Evolutionary conservation across 2,888 invertebrate genomes (phyloP).

Genomic region (Pristionchus exspectatus): DNA sequence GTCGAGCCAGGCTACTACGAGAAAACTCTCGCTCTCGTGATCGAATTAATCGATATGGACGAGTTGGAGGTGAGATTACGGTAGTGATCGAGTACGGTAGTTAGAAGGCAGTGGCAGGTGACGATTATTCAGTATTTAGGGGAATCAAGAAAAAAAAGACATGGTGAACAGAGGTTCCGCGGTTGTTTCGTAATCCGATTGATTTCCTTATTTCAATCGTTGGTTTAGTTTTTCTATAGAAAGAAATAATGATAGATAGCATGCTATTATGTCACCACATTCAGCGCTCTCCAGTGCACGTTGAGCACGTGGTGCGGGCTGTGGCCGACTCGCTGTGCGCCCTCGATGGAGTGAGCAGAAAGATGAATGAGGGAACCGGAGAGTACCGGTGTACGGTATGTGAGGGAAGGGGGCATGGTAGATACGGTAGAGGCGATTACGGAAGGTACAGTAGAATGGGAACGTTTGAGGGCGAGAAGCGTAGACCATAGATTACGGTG

Average conservation of each 20-base stretch:
- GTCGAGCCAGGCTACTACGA: conserved; percentile 7
- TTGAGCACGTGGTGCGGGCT: conserved; percentile 6
- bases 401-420: neutral
- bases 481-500: neutral
- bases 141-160: neutral
- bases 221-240: too few relatives aligned
- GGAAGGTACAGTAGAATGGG: neutral
- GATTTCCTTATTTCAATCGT: too few relatives aligned
- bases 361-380: neutral
- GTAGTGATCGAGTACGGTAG: neutral
- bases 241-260: too few relatives aligned
- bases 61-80: conserved; percentile 4
- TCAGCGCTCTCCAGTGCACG: conserved; percentile 26
- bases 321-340: conserved; percentile 38
- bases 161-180: too few relatives aligned
- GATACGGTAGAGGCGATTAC: neutral
- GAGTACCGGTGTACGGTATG: conserved; percentile 6
- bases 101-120: neutral
- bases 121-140: too few relatives aligned
- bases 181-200: too few relatives aligned
- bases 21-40: neutral
- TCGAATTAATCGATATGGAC: conserved; percentile 25
- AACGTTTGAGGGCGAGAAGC: too few relatives aligned
- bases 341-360: conserved; percentile 40
- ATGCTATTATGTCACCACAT: too few relatives aligned